A percentile compares a stretch with the other conserved stretches of the same genome.
Evolutionary conservation across 2,888 invertebrate species (phyloP).

Genomic region (Trachelus tabidus): DNA sequence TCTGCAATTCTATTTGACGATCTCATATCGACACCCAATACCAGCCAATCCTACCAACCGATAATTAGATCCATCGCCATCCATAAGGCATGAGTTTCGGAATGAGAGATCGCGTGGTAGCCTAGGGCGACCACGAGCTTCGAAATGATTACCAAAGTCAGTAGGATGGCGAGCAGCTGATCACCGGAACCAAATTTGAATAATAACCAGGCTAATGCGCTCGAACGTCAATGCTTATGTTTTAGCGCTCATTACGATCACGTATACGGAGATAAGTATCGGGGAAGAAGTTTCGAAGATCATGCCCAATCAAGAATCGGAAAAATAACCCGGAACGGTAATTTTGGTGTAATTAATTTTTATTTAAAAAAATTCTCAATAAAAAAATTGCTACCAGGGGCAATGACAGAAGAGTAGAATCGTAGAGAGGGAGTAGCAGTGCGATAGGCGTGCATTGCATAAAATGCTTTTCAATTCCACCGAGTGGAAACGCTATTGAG

Average conservation of each 20-base stretch:
- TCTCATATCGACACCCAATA: conserved; percentile 18
- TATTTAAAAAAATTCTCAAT: not conserved
- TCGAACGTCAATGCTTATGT: not conserved
- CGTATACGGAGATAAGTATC: not conserved
- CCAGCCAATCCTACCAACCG: not conserved
- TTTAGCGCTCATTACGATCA: not conserved
- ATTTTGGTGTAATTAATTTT: not conserved
- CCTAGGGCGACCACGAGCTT: conserved; percentile 37
- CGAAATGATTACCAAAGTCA: conserved; percentile 29
- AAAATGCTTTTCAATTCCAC: conserved; percentile 58
- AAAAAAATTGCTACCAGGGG: not conserved
- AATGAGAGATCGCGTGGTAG: conserved; percentile 40
- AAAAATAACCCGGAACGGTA: not conserved
- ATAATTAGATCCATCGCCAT: conserved; percentile 19
- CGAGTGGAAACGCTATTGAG: conserved; percentile 56
- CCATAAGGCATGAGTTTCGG: conserved; percentile 2
- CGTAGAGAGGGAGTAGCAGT: conserved; percentile 5
- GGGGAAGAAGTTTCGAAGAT: not conserved
- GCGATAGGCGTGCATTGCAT: conserved; percentile 36
- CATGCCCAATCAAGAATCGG: not conserved
- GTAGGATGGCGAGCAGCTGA: conserved; percentile 49
- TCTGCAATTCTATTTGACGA: not conserved
- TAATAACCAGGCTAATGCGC: conserved; percentile 19
- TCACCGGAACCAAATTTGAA: conserved; percentile 59
- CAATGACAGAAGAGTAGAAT: not conserved